Conservation (phyloP, 2,113 vertebrate species). For the Cephalopterus ornatus region DNA sequence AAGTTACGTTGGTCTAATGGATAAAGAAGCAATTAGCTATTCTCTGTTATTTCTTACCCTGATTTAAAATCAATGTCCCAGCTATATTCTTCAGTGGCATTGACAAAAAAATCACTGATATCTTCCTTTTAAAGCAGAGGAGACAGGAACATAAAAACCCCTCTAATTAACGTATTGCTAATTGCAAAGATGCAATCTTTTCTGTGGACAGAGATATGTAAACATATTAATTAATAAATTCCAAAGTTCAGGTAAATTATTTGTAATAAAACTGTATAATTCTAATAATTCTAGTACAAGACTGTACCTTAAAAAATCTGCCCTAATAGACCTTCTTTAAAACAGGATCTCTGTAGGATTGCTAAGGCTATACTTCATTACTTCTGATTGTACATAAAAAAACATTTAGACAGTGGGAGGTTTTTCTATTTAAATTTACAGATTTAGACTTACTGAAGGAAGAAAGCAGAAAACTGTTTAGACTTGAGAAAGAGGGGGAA, state of each 20-base stretch:
- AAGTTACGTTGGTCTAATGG: neutral
- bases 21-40: neutral
- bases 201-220: neutral
- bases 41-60: neutral
- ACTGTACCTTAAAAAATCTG: neutral
- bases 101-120: neutral
- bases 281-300: neutral
- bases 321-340: neutral
- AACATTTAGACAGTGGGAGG: neutral
- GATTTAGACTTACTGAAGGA: neutral
- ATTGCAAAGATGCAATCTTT: neutral
- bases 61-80: neutral
- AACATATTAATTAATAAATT: neutral
- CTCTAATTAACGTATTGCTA: neutral
- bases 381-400: neutral
- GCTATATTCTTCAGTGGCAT: neutral
- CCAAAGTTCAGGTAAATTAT: neutral
- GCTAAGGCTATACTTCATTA: neutral
- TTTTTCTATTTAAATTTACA: neutral
- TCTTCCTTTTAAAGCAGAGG: neutral
- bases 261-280: neutral
- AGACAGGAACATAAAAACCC: neutral
- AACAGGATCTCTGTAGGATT: neutral
- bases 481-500: neutral
- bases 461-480: neutral